phyloP scores from a whole-genome alignment of 2,113 vertebrate species.

The Psittacula cyanocephala region DNA sequence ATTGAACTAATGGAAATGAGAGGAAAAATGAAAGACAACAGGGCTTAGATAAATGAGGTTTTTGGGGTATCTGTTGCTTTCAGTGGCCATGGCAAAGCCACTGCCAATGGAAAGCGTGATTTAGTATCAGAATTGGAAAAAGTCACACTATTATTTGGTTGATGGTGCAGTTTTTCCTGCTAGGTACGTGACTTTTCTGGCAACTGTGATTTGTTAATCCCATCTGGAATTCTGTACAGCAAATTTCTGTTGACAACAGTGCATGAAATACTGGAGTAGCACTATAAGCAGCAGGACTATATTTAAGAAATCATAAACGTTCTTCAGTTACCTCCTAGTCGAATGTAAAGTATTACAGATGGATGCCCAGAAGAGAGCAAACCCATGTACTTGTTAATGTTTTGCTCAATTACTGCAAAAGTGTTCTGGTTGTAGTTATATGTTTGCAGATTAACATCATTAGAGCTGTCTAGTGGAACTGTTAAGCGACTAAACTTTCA shows the following conservation, averaged over 20 bases:
- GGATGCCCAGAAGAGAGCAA: neutral
- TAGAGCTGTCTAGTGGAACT: neutral
- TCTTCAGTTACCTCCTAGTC: neutral
- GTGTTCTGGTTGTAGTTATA: neutral
- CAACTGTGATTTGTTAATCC: neutral
- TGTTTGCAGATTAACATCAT: neutral
- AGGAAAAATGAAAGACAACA: neutral
- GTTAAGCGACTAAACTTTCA: neutral
- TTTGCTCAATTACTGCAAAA: neutral
- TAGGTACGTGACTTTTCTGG: neutral
- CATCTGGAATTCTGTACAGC: neutral
- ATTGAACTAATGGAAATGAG: neutral
- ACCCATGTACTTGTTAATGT: rapidly evolving
- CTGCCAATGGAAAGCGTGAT: too few relatives aligned
- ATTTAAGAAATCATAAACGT: rapidly evolving
- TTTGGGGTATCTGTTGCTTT: neutral
- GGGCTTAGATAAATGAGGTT: neutral
- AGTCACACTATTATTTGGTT: neutral
- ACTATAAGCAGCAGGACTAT: neutral
- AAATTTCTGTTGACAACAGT: rapidly evolving
- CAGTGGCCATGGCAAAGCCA: neutral
- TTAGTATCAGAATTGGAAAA: neutral
- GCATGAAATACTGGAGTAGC: neutral
- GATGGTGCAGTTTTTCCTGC: neutral
- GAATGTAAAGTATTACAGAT: neutral